Evolutionary conservation across 1,140 invertebrate species (phyloP), one percentile per base, ranked within the genome.

Genomic region (Sycophaga agraensis): DNA sequence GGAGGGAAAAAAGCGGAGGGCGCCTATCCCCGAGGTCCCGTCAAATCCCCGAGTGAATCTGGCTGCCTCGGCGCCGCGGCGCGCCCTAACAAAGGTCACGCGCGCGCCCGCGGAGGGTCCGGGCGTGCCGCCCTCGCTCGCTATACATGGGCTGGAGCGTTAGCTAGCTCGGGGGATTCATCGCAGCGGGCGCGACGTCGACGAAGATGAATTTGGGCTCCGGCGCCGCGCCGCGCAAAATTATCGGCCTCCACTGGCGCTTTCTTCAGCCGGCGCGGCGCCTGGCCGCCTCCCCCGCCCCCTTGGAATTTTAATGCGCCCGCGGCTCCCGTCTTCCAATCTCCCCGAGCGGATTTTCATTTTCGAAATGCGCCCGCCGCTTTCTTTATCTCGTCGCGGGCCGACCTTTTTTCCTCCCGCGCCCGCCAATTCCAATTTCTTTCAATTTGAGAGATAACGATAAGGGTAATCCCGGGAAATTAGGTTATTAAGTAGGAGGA

Each of bases 401-500:
- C 17, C 17, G 17, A 12, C 31, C 31, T 51, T 37, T 51, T 28
- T 48, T n/a, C 22, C 45, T 9, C 4, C 12, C 4, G 19, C 49
- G 4, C 22, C 19, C 17, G n/a, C 14, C 28, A n/a, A 4, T 37
- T 53, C 35, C 48, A 50, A 50, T 46, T 56, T 46, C 42, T 46
- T 46, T 46, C 19, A 35, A 24, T 56, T 56, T 46, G 9, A n/a
- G 16, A 35, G 28, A 49, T 21, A 49, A 26, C 46, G 48, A 42
- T 43, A 22, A 31, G 37, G 24, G 9, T 59, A 21, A 59, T 50
- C 45, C 16, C 1, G 9, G 19, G 35, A 43, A 59, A 59, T 59
- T 31, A 48, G 24, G 6, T 51, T 59, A 59, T 59, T 59, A 59
- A 59, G 34, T 49, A 42, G 12, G 16, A 26, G 24, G 62, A 43